Base-by-base conservation (phyloP, 2,113 vertebrate species). In the Prionailurus bengalensis region DNA sequence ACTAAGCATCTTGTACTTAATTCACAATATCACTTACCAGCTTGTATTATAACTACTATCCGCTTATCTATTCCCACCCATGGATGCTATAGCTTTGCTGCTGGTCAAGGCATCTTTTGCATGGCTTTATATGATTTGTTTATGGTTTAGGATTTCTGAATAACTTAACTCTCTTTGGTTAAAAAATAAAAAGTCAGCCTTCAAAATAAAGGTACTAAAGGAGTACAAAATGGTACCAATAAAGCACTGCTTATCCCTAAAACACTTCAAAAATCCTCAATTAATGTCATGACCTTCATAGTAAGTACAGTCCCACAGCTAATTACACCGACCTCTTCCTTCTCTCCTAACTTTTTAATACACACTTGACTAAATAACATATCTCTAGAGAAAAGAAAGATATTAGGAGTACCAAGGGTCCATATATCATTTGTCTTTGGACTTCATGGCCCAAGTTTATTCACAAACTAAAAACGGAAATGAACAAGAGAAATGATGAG, bases 381-480 rank as follows among this genome's bases (percentile, higher is more conserved):
- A 65, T 65, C 39, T 85, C 5, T 48, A 94, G 17, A 58, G n/a
- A 88, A 90, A 96, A 74, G 17, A 68, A 96, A 74, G 17, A 68
- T 73, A 93, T 31, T 73, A 78, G 12, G 36, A 93, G 31, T 42
- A 53, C 29, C 25, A 91, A 80, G 27, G 36, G 33, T 81, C 88
- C 71, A 71, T 36, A 74, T 19, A 93, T 70, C 45, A 58, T 87
- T 94, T 87, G 42, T 95, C 83, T 93, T 96, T 97, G 65, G 76
- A 90, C 29, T 85, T 80, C 48, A 25, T 29, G 58, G 29, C 53
- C 92, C 71, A 16, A 73, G 55, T 88, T 96, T 90, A 93, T 90
- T 96, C 92, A 97, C 70, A 97, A 97, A 82, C 68, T 84, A 94
- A 95, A 93, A 92, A 96, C 53, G 70, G 53, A 97, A 97, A 66